A percentile compares a stretch with the other conserved stretches of the same genome.
Conservation (phyloP, 2,797 vertebrate genomes). For the Enteromius mattozi region DNA sequence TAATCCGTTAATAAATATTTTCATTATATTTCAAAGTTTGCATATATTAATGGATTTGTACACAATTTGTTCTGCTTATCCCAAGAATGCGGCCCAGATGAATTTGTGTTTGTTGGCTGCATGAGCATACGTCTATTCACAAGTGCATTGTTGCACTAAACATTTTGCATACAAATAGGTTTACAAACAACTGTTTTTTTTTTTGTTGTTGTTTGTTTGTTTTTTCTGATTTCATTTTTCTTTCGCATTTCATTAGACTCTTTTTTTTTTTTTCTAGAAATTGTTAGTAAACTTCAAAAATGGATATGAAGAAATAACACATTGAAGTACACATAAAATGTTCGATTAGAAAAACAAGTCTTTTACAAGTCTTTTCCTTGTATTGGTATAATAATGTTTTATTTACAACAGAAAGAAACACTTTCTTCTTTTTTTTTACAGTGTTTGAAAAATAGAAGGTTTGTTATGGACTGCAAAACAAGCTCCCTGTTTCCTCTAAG, state of each 20-base stretch:
- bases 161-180: background rate
- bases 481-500: background rate
- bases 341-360: no score
- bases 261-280: no score
- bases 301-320: no score
- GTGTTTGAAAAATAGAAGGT: background rate
- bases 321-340: background rate
- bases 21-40: background rate
- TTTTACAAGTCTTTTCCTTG: background rate
- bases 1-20: background rate
- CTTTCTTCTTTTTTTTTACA: background rate
- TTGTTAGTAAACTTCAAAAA: no score
- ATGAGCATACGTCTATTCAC: background rate
- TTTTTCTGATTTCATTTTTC: no score
- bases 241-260: background rate
- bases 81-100: background rate
- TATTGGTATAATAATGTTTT: no score
- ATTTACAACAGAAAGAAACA: background rate
- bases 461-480: background rate
- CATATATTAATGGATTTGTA: background rate
- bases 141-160: background rate
- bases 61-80: background rate
- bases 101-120: background rate
- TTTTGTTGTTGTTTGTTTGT: background rate
- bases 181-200: background rate